These are phyloP conservation scores for Cossypha dichroa DNA, from an alignment of 2,797 vertebrate species.

Conservation along the genomic window DNA sequence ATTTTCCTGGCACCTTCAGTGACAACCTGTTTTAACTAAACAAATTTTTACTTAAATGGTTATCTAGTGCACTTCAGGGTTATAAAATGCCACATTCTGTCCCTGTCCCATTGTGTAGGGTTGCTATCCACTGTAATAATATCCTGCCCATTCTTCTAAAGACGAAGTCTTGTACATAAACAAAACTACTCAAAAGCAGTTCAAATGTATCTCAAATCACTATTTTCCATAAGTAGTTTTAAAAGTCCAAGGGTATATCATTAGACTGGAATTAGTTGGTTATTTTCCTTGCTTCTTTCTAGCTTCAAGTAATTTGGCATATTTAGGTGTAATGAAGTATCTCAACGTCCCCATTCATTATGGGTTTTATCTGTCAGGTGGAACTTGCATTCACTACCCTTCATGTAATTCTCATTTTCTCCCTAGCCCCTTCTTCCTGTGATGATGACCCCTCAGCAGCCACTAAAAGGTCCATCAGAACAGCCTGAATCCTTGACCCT, in stretches of 20 bases:
- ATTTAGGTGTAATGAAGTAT: not conserved
- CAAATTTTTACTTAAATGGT: not conserved
- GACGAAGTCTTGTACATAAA: not conserved
- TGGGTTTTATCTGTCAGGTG: not conserved
- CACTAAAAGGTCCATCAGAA: not conserved
- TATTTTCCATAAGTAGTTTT: not conserved
- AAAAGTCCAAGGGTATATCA: not conserved
- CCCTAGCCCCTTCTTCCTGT: not conserved
- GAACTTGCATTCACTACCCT: not conserved
- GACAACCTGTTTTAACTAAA: not conserved
- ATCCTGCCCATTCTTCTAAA: not conserved
- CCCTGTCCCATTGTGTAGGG: not conserved
- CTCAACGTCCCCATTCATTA: not conserved
- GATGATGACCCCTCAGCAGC: not conserved
- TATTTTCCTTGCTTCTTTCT: not conserved
- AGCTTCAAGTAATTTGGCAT: not conserved
- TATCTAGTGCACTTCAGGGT: not conserved
- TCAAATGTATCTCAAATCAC: not conserved
- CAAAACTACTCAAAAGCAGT: not conserved
- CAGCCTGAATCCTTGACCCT: not conserved
- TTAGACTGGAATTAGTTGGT: not conserved
- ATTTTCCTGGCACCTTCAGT: not conserved
- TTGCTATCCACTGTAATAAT: not conserved
- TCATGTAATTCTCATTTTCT: not conserved
- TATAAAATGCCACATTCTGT: not conserved